A percentile compares a stretch with the other conserved stretches of the same genome.
Evolutionary conservation across 2,888 invertebrate genomes (phyloP).

Genomic region (Steinernema hermaphroditum): DNA sequence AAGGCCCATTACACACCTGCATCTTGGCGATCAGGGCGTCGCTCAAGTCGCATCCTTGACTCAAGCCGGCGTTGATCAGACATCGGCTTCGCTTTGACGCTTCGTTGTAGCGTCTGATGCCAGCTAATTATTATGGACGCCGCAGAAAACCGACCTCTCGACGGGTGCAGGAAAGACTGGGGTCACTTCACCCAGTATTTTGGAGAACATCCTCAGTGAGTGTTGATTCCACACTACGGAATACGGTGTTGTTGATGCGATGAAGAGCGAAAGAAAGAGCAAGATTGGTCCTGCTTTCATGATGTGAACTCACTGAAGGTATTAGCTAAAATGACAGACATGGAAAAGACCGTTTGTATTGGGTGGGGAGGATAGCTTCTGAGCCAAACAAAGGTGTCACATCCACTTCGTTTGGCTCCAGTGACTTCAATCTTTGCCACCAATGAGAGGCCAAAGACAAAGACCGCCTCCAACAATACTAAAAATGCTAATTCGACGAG

Average conservation of each 20-base stretch:
- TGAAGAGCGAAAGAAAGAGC: neutral
- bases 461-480: too few relatives aligned
- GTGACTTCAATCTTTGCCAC: too few relatives aligned
- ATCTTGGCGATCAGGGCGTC: constrained; percentile 55
- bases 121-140: neutral
- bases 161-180: neutral
- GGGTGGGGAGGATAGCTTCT: too few relatives aligned
- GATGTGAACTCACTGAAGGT: too few relatives aligned
- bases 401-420: too few relatives aligned
- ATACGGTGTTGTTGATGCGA: neutral
- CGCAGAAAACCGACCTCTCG: neutral
- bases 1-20: too few relatives aligned
- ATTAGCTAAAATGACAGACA: too few relatives aligned
- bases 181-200: neutral
- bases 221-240: neutral
- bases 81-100: constrained; percentile 43
- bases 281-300: neutral
- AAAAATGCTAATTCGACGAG: too few relatives aligned
- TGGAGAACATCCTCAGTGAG: neutral
- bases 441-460: too few relatives aligned
- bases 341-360: too few relatives aligned
- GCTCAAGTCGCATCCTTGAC: constrained; percentile 59
- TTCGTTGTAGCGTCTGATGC: neutral
- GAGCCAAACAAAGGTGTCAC: too few relatives aligned
- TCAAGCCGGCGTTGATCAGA: constrained; percentile 60